phyloP scores from a whole-genome alignment of 2,888 invertebrate species.

The Nemurella pictetii region DNA sequence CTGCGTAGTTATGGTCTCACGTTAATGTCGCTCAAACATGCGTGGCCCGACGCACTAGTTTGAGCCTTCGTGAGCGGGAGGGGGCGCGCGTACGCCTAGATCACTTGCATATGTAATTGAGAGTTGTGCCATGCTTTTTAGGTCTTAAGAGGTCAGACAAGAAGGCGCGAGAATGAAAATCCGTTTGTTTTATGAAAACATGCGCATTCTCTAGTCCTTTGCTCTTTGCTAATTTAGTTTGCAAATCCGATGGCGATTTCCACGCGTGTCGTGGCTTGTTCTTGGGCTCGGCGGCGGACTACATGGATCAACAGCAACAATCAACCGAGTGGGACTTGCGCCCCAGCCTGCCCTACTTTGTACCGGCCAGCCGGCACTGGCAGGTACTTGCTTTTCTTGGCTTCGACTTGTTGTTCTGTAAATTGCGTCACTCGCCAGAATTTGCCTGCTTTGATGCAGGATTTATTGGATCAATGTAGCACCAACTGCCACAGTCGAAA shows the following conservation, averaged over 20 bases:
- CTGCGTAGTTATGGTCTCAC: neutral
- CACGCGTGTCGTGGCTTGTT: neutral
- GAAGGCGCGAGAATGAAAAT: neutral
- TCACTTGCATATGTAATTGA: neutral
- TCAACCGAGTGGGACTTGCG: no score
- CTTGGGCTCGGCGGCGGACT: neutral
- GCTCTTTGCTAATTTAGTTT: neutral
- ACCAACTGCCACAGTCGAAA: neutral
- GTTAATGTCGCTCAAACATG: neutral
- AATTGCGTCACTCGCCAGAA: neutral
- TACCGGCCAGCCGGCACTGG: neutral
- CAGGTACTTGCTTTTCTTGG: neutral
- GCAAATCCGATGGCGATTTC: neutral
- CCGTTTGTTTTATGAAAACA: neutral
- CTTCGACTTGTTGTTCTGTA: neutral
- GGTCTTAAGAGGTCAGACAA: neutral
- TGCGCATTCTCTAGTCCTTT: neutral
- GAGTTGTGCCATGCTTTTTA: neutral
- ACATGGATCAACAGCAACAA: no score
- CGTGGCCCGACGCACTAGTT: neutral
- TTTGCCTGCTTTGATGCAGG: neutral
- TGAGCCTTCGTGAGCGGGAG: neutral
- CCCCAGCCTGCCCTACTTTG: neutral
- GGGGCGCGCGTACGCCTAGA: neutral
- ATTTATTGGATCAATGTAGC: neutral